Evolutionary conservation across 2,113 vertebrate species (phyloP), one percentile per base, ranked within the genome.

Genomic region (Glaucidium brasilianum): DNA sequence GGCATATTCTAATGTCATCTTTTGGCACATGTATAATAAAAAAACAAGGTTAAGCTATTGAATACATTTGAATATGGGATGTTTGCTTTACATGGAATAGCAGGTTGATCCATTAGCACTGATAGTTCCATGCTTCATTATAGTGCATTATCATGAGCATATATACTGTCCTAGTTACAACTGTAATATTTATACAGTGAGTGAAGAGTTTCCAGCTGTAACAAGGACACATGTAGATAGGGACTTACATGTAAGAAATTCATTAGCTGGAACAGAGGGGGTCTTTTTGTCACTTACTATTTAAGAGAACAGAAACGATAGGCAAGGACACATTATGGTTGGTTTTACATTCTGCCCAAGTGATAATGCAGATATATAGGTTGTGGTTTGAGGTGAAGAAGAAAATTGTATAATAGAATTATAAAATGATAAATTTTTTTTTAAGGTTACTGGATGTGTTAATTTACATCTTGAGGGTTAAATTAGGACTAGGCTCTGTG

Each of bases 41-140:
- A 15, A 34, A 79, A 41, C 35, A 52, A 67, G 29, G 41, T 66
- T 11, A 66, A 66, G 41, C 20, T 71, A 7, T 11, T 80, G 35
- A 72, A 37, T 37, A 39, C 6, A 9, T 63, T 72, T 62, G 23
- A 84, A 27, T 12, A 47, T 1, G 2, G 4, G 6, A 0, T n/a
- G 12, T 68, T 79, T 29, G 23, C 52, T 76, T 76, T 67, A 25
- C 6, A 0, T 41, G 15, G 35, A 66, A 10, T 62, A 43, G 58
- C 19, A 19, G 6, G 35, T 62, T 37, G 16, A 21, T 75, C 30
- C 17, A 21, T 63, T 58, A 62, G 30, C n/a, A 15, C 17, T 22
- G 26, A 22, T 53, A 49, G 5, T 43, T 23, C 52, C 1, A 1
- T 53, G 21, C 20, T 50, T 49, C 0, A 0, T 64, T 76, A 9